Percentiles rank a stretch among this genome's conserved stretches.
Conservation (phyloP, 2,797 vertebrate genomes). For the Lophotriccus pileatus region DNA sequence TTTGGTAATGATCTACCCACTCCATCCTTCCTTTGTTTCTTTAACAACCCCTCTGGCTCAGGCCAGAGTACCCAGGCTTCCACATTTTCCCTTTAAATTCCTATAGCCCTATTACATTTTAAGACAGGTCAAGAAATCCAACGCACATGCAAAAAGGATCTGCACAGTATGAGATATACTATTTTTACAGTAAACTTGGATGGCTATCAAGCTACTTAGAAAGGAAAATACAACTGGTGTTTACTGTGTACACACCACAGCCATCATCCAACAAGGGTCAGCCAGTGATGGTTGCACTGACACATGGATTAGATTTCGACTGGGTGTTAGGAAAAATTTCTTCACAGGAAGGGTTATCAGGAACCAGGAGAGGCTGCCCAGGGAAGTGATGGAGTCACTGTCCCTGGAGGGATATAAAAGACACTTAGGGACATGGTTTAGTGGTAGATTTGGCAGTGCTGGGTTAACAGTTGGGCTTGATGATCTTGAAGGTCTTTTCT, state of each 20-base stretch:
- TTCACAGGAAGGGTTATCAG: fast-evolving
- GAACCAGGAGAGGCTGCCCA: not conserved
- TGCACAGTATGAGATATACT: not conserved
- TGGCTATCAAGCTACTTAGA: not conserved
- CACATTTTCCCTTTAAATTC: not conserved
- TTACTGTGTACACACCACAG: not conserved
- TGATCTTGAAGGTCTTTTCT: not conserved
- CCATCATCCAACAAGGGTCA: not conserved
- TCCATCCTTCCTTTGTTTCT: slow-evolving; percentile 46
- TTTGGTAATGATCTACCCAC: slow-evolving; percentile 41
- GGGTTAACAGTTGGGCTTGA: not conserved
- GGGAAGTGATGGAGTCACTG: not conserved
- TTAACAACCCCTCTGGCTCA: not conserved
- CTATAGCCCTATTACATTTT: not conserved
- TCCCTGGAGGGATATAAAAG: not conserved
- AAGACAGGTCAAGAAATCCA: not conserved
- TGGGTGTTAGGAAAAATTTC: not conserved
- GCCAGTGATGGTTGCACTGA: not conserved
- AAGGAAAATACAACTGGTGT: not conserved
- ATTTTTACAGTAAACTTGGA: not conserved
- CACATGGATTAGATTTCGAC: not conserved
- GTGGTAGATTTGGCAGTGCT: not conserved
- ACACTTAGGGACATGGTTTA: not conserved
- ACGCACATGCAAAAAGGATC: not conserved
- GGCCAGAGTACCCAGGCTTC: not conserved